phyloP scores from a whole-genome alignment of 2,113 vertebrate genomes.

The Coturnix japonica region DNA sequence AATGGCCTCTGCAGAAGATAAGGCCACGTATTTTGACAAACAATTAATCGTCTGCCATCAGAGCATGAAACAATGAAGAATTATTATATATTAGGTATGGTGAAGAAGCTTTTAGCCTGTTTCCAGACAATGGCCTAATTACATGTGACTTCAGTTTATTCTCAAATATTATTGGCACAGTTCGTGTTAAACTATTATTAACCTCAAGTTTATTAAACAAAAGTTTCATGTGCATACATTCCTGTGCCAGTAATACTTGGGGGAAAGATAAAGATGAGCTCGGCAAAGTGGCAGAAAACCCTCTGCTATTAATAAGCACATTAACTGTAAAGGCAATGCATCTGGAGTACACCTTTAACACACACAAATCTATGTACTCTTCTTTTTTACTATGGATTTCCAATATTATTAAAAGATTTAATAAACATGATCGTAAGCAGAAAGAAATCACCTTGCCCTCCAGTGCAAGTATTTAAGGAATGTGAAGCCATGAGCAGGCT shows the following conservation, averaged over 20 bases:
- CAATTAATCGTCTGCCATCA: not conserved
- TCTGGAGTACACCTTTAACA: not conserved
- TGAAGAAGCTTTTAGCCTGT: not conserved
- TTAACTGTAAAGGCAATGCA: not conserved
- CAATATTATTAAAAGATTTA: not conserved
- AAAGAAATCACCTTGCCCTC: not conserved
- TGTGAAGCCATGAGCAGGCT: not conserved
- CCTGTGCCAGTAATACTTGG: not conserved
- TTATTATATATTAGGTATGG: not conserved
- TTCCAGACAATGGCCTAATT: not conserved
- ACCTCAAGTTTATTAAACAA: not conserved
- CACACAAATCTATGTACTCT: not conserved
- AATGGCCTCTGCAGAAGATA: conserved; percentile 5
- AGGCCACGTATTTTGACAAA: not conserved
- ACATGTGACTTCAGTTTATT: not conserved
- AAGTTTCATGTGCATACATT: not conserved
- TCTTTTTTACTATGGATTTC: not conserved
- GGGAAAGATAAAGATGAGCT: not conserved
- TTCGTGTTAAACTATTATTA: not conserved
- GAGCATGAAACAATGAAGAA: not conserved
- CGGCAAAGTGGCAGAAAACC: not conserved
- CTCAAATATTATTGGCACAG: not conserved
- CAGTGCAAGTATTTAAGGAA: not conserved
- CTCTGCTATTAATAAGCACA: not conserved
- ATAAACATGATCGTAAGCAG: not conserved